A percentile compares a stretch with the other conserved stretches of the same genome.
Evolutionary conservation across 2,797 vertebrate genomes (phyloP).

Genomic region (Rallus crepitans): DNA sequence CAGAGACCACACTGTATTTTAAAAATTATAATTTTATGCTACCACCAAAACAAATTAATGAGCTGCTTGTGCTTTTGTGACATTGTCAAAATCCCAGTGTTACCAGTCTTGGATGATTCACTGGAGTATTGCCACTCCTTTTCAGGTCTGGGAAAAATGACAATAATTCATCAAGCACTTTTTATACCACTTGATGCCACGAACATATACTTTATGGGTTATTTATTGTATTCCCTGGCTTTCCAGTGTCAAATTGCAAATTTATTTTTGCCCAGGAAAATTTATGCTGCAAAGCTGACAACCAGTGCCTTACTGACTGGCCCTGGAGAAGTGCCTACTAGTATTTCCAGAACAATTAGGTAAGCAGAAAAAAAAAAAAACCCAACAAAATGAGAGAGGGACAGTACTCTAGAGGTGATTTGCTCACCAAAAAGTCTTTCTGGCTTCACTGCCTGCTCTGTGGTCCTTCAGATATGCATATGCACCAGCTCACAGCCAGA

Average conservation of each 20-base stretch:
- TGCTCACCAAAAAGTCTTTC: not conserved
- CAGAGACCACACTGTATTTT: constrained; percentile 13
- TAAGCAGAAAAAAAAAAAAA: not conserved
- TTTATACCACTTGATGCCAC: not conserved
- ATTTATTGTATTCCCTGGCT: not conserved
- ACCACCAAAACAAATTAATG: constrained; percentile 25
- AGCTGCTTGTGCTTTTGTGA: constrained; percentile 37
- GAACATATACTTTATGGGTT: not conserved
- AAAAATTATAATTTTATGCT: constrained; percentile 53
- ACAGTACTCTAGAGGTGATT: not conserved
- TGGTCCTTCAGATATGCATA: not conserved
- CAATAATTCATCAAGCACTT: constrained; percentile 19
- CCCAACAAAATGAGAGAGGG: rapidly evolving
- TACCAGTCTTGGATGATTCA: not conserved
- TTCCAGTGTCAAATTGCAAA: not conserved
- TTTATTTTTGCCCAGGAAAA: not conserved
- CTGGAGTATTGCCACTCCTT: constrained; percentile 35
- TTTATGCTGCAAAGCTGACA: not conserved
- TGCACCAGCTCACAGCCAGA: not conserved
- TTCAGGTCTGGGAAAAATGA: constrained; percentile 17
- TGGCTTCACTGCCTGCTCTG: not conserved
- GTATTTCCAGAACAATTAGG: not conserved
- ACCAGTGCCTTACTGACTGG: not conserved
- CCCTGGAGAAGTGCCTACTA: not conserved
- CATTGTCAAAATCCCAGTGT: constrained; percentile 11